Percentiles rank a stretch among this genome's conserved stretches.
phyloP scores from a whole-genome alignment of 2,113 vertebrate genomes.

The Malurus elegans region DNA sequence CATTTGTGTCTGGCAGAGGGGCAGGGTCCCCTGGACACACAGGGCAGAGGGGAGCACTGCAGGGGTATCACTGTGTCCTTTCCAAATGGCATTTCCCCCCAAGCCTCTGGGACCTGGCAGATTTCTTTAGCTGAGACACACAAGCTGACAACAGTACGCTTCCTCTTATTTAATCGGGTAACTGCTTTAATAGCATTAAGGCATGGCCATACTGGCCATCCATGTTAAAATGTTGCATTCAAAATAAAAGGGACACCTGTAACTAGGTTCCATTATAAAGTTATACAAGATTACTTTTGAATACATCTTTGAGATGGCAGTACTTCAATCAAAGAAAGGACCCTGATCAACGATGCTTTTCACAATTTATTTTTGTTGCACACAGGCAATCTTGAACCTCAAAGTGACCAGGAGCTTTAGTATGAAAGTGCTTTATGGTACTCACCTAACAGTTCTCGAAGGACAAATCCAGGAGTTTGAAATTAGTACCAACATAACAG shows the following conservation, averaged over 20 bases:
- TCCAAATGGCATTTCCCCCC: background rate
- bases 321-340: background rate
- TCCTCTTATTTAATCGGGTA: background rate
- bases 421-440: slow-evolving; percentile 62
- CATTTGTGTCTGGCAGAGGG: background rate
- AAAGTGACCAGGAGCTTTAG: slow-evolving; percentile 48
- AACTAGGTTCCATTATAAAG: background rate
- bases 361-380: background rate
- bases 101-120: background rate
- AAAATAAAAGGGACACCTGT: background rate
- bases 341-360: background rate
- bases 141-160: background rate
- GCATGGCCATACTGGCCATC: background rate
- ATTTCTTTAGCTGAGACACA: background rate
- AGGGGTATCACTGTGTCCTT: background rate
- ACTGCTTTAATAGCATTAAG: background rate
- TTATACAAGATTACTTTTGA: background rate
- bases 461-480: slow-evolving; percentile 59
- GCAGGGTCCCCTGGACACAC: background rate
- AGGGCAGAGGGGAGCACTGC: background rate
- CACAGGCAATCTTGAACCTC: slow-evolving; percentile 65
- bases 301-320: background rate
- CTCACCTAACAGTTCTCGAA: slow-evolving; percentile 26
- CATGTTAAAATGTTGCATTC: background rate
- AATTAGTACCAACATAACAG: slow-evolving; percentile 63